Base-by-base conservation (phyloP, 53 echinoderm and acorn worm genomes). In the Actinopyga echinites region DNA sequence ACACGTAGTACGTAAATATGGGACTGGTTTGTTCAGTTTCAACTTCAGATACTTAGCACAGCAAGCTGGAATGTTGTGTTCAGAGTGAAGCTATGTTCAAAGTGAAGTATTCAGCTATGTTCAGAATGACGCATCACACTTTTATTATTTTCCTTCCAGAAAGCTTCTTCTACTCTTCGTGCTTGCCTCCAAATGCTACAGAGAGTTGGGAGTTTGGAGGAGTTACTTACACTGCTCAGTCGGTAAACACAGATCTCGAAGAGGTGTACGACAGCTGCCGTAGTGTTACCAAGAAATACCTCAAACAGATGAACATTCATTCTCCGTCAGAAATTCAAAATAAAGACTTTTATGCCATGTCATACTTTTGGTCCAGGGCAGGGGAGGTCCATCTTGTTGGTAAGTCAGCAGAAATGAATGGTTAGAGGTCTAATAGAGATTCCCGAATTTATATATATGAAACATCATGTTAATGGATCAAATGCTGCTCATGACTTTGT, bases 201-300 rank as follows among this genome's bases (percentile, higher is more conserved):
- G 89, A 83, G 4, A n/a, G 68, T 13, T 95, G 95, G 95, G 83
- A 85, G 17, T 95, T 92, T 88, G 88, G 85, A 20, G 92, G 92
- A 25, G 36, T 40, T 8, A 79, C 40, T 2, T 92, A 92, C 56
- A 59, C 66, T 12, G 88, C 83, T 5, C 33, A 57, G 32, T 91
- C 91, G 17, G 79, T 84, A 11, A 80, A 69, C 36, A 60, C 64
- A 25, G 73, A 86, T 19, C 62, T 44, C 15, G 36, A 66, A 25
- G 30, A 35, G 42, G 60, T 91, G 40, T 87, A 90, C 74, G 80
- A 81, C n/a, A 42, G 79, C 33, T 94, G 94, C 29, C 57, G 64
- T 11, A 84, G 75, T 29, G 60, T 91, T 17, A 82, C 84, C 55
- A 57, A 58, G 23, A 29, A 57, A 34, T 79, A 32, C 36, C 33